Evolutionary conservation across 2,888 invertebrate species (phyloP).

Genomic region (Pediacus dermestoides): DNA sequence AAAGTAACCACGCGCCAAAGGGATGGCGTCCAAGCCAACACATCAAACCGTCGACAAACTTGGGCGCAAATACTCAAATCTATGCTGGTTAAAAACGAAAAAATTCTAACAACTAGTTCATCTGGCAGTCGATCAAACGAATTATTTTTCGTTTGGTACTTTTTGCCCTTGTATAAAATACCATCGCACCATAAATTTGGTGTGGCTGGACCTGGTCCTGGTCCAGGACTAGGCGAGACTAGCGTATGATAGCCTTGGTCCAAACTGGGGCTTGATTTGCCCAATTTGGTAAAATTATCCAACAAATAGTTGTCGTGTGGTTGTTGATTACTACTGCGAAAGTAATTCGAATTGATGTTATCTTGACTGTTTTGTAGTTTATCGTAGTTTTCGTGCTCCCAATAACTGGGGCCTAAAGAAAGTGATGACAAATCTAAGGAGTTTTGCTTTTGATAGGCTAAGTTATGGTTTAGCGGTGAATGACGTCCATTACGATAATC

Average conservation of each 20-base stretch:
- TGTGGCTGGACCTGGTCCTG: constrained; percentile 45
- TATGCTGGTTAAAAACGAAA: constrained; percentile 66
- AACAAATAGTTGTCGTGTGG: constrained; percentile 43
- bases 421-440: constrained; percentile 45
- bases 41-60: constrained; percentile 73
- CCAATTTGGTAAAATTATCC: constrained; percentile 48
- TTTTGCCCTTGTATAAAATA: constrained; percentile 41
- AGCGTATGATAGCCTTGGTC: constrained; percentile 82
- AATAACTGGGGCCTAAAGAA: constrained; percentile 45
- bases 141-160: constrained; percentile 44
- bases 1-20: constrained; percentile 69
- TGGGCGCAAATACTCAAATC: constrained; percentile 71
- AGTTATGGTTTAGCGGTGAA: constrained; percentile 17
- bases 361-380: constrained; percentile 34
- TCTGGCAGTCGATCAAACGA: constrained; percentile 64
- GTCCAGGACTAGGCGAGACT: constrained; percentile 59
- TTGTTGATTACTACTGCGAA: constrained; percentile 28
- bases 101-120: constrained; percentile 65
- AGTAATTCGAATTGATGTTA: constrained; percentile 34
- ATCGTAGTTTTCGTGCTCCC: constrained; percentile 44
- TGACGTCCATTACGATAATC: constrained; percentile 24
- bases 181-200: constrained; percentile 47
- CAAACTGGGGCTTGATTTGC: constrained; percentile 62
- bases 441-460: constrained; percentile 39
- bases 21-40: constrained; percentile 72